Evolutionary conservation across 1,140 invertebrate species (phyloP).

Genomic region (Liolophura sinensis): DNA sequence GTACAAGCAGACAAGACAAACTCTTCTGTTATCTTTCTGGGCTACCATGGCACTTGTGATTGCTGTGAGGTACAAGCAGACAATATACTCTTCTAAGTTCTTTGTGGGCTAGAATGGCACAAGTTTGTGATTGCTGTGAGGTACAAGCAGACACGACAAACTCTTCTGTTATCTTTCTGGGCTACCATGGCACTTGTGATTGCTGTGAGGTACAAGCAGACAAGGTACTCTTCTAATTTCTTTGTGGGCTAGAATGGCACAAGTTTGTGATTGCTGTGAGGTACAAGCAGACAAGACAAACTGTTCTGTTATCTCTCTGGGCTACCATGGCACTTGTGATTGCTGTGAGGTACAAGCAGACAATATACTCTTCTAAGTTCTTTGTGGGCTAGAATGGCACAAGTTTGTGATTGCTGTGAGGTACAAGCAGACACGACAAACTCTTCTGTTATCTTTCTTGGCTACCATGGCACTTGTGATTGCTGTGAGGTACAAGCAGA

Average conservation of each 20-base stretch:
- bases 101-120: neutral
- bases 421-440: neutral
- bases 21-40: no score
- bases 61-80: constrained; percentile 1
- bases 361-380: no score
- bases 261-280: neutral
- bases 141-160: neutral
- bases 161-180: no score
- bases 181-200: no score
- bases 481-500: constrained; percentile 1
- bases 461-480: neutral
- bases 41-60: neutral
- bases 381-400: no score
- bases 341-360: constrained; percentile 31
- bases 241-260: neutral
- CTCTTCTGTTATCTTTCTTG: no score
- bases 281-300: no score
- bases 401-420: neutral
- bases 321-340: constrained; percentile 49
- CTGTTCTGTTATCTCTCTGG: constrained; percentile 38
- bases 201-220: neutral
- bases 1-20: constrained; percentile 1
- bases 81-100: neutral
- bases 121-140: neutral
- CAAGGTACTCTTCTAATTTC: neutral